A percentile compares a stretch with the other conserved stretches of the same genome.
Conservation (phyloP, 2,113 vertebrate genomes). For the Pseudois nayaur region DNA sequence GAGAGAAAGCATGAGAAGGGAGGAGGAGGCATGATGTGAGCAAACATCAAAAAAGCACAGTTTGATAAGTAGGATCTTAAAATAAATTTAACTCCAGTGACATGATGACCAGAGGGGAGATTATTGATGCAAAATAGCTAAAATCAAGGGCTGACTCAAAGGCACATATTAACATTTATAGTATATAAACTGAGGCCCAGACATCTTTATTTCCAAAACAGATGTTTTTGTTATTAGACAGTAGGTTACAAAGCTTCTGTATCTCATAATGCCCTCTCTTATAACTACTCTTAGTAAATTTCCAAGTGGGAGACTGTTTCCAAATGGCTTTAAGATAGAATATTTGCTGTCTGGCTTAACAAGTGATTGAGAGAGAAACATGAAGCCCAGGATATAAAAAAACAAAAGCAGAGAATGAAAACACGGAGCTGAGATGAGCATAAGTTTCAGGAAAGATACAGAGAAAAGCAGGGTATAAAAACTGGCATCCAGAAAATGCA, state of each 20-base stretch:
- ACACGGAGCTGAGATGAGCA: background rate
- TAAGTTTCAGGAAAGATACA: background rate
- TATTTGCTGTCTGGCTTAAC: background rate
- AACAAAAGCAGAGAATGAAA: background rate
- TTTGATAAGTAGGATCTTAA: slow-evolving; percentile 15
- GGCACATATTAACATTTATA: background rate
- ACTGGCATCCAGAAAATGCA: background rate
- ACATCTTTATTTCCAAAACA: background rate
- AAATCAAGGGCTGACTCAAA: background rate
- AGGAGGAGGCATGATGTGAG: background rate
- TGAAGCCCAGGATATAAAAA: background rate
- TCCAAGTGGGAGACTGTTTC: background rate
- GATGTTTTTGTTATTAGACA: background rate
- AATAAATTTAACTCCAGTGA: slow-evolving; percentile 32
- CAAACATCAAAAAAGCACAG: slow-evolving; percentile 12
- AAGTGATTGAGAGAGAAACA: background rate
- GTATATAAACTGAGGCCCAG: background rate
- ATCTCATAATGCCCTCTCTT: background rate
- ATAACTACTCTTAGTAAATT: background rate
- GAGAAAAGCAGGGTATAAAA: background rate
- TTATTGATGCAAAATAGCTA: background rate
- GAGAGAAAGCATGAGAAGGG: slow-evolving; percentile 13
- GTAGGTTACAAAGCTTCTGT: background rate
- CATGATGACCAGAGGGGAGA: background rate
- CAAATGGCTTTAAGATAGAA: background rate